These are phyloP conservation scores for Cettia cetti DNA, from an alignment of 2,113 vertebrate genomes.

Conservation along the genomic window DNA sequence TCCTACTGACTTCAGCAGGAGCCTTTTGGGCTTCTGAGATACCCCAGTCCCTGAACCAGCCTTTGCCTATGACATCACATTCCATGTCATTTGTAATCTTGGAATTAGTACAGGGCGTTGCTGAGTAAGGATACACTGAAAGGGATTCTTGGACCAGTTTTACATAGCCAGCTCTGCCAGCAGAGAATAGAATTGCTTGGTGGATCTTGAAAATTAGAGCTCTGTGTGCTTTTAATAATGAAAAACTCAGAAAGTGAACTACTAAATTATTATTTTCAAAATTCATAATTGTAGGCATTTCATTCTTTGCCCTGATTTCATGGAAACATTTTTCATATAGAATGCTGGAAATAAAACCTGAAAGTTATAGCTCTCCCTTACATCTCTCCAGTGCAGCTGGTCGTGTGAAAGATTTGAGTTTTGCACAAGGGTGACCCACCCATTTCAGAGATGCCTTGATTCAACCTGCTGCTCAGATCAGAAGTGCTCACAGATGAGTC, in stretches of 20 bases:
- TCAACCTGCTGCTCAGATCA: not conserved
- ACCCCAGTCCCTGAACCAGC: not conserved
- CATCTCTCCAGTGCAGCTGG: not conserved
- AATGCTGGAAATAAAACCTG: not conserved
- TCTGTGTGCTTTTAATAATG: not conserved
- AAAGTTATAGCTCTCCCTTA: not conserved
- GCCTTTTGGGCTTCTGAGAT: not conserved
- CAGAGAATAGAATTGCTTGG: not conserved
- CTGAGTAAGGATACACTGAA: not conserved
- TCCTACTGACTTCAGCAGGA: not conserved
- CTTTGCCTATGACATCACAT: not conserved
- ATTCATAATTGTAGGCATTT: not conserved
- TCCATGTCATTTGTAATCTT: not conserved
- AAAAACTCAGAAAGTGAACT: not conserved
- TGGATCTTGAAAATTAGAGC: not conserved
- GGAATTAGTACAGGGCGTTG: not conserved
- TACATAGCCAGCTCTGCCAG: not conserved
- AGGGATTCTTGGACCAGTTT: not conserved
- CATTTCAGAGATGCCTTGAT: not conserved
- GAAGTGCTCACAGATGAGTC: not conserved
- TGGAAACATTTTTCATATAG: not conserved
- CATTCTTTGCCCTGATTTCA: not conserved
- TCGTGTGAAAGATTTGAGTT: not conserved
- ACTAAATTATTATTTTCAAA: not conserved
- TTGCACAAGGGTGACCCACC: not conserved